Evolutionary conservation across 2,113 vertebrate species (phyloP).

Genomic region (Pollimyrus isidori): DNA sequence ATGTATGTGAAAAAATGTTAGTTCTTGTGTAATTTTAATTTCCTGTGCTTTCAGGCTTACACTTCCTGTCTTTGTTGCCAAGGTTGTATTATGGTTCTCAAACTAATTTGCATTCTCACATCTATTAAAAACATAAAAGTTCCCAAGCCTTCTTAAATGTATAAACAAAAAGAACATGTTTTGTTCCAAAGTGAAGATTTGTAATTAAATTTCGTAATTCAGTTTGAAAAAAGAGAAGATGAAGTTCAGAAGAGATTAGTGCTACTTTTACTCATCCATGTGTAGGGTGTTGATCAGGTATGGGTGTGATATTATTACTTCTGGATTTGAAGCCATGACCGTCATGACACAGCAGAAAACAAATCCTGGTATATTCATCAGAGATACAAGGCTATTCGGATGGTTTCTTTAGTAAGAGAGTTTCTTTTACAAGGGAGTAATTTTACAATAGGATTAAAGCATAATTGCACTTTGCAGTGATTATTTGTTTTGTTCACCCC

Average conservation of each 20-base stretch:
- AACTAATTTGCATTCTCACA: neutral
- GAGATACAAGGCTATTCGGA: neutral
- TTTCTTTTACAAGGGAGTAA: neutral
- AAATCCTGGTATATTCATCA: neutral
- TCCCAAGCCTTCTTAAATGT: neutral
- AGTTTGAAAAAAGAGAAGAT: neutral
- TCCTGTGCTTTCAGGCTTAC: conserved; percentile 41
- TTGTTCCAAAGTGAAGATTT: neutral
- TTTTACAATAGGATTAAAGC: neutral
- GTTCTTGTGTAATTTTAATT: conserved; percentile 32
- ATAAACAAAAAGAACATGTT: neutral
- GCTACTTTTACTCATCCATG: neutral
- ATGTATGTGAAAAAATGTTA: conserved; percentile 13
- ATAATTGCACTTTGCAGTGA: neutral
- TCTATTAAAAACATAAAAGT: neutral
- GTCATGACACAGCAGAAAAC: neutral
- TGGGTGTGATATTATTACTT: neutral
- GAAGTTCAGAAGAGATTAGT: neutral
- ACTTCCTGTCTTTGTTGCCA: conserved; percentile 37
- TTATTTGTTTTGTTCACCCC: neutral
- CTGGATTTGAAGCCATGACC: neutral
- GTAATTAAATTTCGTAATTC: neutral
- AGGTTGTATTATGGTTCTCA: neutral
- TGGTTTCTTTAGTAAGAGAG: neutral
- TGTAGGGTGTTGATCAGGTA: neutral